Evolutionary conservation across 1,140 invertebrate genomes (phyloP).

Genomic region (Araneus ventricosus): DNA sequence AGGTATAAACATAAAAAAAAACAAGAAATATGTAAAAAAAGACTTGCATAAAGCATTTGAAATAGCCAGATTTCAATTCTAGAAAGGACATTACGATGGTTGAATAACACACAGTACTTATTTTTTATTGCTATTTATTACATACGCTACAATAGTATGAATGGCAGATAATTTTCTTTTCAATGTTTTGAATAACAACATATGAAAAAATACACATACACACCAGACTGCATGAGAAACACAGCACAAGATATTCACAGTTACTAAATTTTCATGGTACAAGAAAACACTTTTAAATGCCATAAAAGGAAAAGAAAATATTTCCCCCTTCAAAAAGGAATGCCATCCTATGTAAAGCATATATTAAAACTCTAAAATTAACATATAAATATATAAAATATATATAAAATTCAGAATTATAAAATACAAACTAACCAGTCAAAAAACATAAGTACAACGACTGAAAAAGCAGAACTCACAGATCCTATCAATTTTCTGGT

Average conservation of each 20-base stretch:
- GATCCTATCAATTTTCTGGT: conserved; percentile 45
- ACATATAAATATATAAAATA: conserved; percentile 71
- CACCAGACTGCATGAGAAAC: conserved; percentile 65
- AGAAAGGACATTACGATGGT: background rate
- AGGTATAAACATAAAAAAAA: background rate
- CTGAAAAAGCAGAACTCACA: conserved; percentile 42
- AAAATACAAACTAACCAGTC: conserved; percentile 61
- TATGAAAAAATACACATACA: conserved; percentile 67
- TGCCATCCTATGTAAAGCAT: conserved; percentile 68
- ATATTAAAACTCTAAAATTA: conserved; percentile 71
- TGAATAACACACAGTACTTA: conserved; percentile 53
- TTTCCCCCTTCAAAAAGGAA: conserved; percentile 50
- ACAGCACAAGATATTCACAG: conserved; percentile 61
- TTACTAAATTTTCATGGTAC: conserved; percentile 54
- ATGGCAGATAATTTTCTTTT: conserved; percentile 30
- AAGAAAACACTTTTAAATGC: conserved; percentile 39
- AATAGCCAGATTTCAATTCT: background rate
- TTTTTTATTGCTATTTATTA: conserved; percentile 72
- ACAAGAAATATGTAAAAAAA: background rate
- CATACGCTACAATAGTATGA: conserved; percentile 60
- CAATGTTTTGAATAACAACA: conserved; percentile 47
- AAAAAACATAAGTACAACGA: conserved; percentile 58
- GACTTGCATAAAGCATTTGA: background rate
- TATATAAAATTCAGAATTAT: conserved; percentile 71
- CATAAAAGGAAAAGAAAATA: background rate